Evolutionary conservation across 2,888 invertebrate genomes (phyloP).

Genomic region (Heliconius hortense): DNA sequence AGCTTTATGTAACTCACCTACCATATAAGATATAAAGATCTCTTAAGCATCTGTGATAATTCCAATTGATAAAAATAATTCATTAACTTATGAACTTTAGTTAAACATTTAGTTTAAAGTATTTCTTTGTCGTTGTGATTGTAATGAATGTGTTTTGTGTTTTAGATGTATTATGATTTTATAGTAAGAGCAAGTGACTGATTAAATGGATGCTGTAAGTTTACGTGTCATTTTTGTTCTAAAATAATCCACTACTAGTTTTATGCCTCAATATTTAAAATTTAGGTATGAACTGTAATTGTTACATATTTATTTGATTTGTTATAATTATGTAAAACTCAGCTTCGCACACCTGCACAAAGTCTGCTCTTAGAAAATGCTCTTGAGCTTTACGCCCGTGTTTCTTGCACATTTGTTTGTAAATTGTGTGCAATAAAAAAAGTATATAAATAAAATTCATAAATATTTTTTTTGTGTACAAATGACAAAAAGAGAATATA

Average conservation of each 20-base stretch:
- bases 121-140: constrained; percentile 57
- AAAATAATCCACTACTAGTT: constrained; percentile 8
- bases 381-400: neutral
- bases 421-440: neutral
- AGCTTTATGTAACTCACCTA: constrained; percentile 63
- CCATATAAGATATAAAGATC: constrained; percentile 78
- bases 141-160: constrained; percentile 52
- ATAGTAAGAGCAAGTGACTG: constrained; percentile 52
- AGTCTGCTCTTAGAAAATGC: neutral
- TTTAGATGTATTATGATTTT: constrained; percentile 43
- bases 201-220: constrained; percentile 64
- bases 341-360: neutral
- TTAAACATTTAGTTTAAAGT: constrained; percentile 54
- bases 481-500: too few relatives aligned
- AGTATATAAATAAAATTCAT: neutral
- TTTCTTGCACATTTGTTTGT: neutral
- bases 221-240: constrained; percentile 36
- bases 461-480: neutral
- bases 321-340: neutral
- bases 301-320: neutral
- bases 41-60: constrained; percentile 81
- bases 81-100: constrained; percentile 74
- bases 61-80: constrained; percentile 73
- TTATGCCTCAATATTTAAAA: neutral
- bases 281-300: neutral